Evolutionary conservation across 1,140 invertebrate genomes (phyloP).

Genomic region (Aethina tumida): DNA sequence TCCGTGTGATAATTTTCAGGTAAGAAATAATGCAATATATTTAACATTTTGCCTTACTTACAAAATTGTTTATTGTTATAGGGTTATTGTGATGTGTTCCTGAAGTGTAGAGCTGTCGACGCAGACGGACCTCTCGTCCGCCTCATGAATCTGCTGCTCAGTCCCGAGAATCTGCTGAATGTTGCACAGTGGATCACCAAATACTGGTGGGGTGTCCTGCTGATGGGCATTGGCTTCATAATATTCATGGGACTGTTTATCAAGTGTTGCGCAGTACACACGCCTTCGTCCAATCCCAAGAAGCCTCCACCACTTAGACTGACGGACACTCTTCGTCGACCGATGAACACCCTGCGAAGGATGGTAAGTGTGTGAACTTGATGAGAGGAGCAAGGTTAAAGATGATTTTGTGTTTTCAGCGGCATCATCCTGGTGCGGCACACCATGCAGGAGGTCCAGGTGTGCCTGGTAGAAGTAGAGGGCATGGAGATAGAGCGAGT

Average conservation of each 20-base stretch:
- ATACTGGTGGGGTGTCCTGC: constrained; percentile 93
- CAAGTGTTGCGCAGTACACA: constrained; percentile 98
- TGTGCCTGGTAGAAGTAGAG: constrained; percentile 26
- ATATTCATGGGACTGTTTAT: constrained; percentile 98
- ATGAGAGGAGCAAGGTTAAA: constrained; percentile 14
- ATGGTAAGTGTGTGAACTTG: constrained; percentile 47
- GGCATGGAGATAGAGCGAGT: constrained; percentile 24
- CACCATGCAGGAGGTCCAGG: constrained; percentile 27
- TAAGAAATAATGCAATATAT: constrained; percentile 28
- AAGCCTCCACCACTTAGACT: constrained; percentile 76
- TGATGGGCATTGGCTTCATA: constrained; percentile 84
- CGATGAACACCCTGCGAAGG: constrained; percentile 78
- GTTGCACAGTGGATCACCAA: constrained; percentile 86
- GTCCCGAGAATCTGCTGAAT: constrained; percentile 75
- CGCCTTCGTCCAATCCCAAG: constrained; percentile 94
- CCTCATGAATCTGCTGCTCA: constrained; percentile 94
- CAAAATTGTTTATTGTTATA: constrained; percentile 34
- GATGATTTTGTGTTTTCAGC: constrained; percentile 10
- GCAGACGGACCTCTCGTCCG: constrained; percentile 94
- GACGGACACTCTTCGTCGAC: constrained; percentile 76
- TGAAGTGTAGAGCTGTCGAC: constrained; percentile 94
- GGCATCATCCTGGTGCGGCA: constrained; percentile 8
- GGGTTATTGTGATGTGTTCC: constrained; percentile 98
- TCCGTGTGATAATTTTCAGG: constrained; percentile 97
- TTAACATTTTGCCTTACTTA: not conserved